phyloP scores from a whole-genome alignment of 2,888 invertebrate species.

The Apomyelois bistriatella region DNA sequence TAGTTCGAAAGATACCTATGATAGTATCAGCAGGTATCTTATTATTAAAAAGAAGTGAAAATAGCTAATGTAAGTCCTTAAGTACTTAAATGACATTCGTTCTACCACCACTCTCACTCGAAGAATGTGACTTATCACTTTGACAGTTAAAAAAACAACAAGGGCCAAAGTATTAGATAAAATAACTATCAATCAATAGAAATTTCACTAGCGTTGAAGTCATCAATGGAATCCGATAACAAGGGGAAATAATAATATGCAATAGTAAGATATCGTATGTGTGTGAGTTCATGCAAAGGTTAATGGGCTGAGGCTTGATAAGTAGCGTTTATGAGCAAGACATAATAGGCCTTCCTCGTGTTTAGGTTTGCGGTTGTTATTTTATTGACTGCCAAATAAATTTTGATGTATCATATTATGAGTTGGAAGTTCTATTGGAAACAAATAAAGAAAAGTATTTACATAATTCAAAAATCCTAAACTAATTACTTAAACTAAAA shows the following conservation, averaged over 20 bases:
- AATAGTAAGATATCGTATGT: not conserved
- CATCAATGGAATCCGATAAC: not conserved
- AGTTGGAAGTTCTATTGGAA: too few relatives aligned
- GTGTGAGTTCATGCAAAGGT: conserved; percentile 1
- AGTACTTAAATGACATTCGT: not conserved
- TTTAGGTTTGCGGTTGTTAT: too few relatives aligned
- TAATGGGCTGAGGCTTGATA: not conserved
- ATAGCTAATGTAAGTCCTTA: too few relatives aligned
- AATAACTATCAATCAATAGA: not conserved
- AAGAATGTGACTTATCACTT: not conserved
- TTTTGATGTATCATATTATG: too few relatives aligned
- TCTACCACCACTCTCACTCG: not conserved
- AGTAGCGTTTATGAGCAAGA: not conserved
- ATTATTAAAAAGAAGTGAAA: too few relatives aligned
- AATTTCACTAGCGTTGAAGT: not conserved
- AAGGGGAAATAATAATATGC: not conserved
- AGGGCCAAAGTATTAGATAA: not conserved
- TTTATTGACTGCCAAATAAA: too few relatives aligned
- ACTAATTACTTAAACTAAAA: too few relatives aligned
- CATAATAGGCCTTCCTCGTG: too few relatives aligned
- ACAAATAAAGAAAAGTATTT: too few relatives aligned
- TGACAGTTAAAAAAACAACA: not conserved
- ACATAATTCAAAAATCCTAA: too few relatives aligned
- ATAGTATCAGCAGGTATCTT: too few relatives aligned
- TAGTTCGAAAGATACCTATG: too few relatives aligned